phyloP scores from a whole-genome alignment of 1,140 invertebrate species.

The Homalodisca vitripennis region DNA sequence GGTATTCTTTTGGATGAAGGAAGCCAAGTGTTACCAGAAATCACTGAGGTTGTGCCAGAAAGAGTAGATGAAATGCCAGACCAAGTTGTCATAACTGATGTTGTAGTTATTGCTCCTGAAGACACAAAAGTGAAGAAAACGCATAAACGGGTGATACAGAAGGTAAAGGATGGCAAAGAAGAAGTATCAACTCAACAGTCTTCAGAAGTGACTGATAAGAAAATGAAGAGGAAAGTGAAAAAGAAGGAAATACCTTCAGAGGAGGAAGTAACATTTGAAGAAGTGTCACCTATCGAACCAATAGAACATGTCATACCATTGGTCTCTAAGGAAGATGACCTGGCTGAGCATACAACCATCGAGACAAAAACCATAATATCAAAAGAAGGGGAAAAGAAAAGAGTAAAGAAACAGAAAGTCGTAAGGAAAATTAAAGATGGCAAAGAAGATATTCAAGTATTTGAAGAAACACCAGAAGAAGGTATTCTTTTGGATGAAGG shows the following conservation, averaged over 20 bases:
- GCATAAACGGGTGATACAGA: conserved; percentile 38
- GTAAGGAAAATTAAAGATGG: conserved; percentile 36
- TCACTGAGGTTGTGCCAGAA: conserved; percentile 33
- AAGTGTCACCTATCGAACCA: conserved; percentile 38
- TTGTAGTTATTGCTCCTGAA: conserved; percentile 39
- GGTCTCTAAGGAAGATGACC: not conserved
- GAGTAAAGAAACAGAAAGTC: conserved; percentile 43
- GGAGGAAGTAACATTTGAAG: conserved; percentile 38
- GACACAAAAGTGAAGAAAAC: conserved; percentile 38
- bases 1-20: conserved; percentile 31
- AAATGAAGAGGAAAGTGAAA: conserved; percentile 45
- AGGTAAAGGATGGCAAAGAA: conserved; percentile 35
- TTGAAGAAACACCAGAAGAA: conserved; percentile 33
- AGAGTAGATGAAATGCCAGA: conserved; percentile 24
- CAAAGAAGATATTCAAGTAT: conserved; percentile 42
- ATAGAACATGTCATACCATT: conserved; percentile 41
- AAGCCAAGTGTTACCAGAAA: conserved; percentile 34
- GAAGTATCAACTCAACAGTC: conserved; percentile 40
- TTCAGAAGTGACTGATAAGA: conserved; percentile 46
- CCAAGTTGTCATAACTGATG: conserved; percentile 33
- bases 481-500: conserved; percentile 29
- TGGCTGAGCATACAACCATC: conserved; percentile 36
- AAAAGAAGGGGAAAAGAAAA: conserved; percentile 34
- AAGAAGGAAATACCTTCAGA: conserved; percentile 1
- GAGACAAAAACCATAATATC: conserved; percentile 36